Base-by-base conservation (phyloP, 2,888 invertebrate species). In the Epistrophe eligans region DNA sequence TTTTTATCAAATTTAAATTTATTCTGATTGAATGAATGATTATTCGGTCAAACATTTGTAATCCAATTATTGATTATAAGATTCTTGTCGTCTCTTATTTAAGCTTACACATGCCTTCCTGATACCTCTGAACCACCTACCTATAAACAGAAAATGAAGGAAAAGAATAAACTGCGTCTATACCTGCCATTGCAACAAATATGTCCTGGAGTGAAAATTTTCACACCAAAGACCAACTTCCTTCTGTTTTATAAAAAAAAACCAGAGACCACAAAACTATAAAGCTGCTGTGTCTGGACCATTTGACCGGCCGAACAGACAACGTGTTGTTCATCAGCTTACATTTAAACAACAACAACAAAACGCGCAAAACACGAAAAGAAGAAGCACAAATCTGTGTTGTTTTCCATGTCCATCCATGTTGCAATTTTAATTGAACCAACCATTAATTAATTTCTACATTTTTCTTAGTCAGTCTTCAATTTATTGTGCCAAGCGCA, bases 361-460 rank as follows among this genome's bases (percentile, higher is more conserved):
- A 74, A 70, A 64, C 28, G 43, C 38, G 43, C 66, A 67, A 55
- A 60, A 55, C 50, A 40, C 10, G 24, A 81, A 66, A 40, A 60
- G 72, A 70, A 70, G 70, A 70, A 70, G 70, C 70, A 55, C 50
- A 71, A 79, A 81, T 84, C 77, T 81, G 84, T 84, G 84, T 84
- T 84, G 66, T 81, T 80, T 76, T 81, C 72, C 84, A 81, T 91
- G 91, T 90, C 91, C 90, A 90, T 91, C 91, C 91, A 91, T 92
- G 92, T 91, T 91, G 91, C 91, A 91, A 92, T 92, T 91, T 92
- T 92, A 92, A 92, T 92, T 92, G 92, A 92, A 92, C 90, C 90
- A 91, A 91, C 91, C 91, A 92, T 92, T 92, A 92, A 92, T 92
- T 92, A 92, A 91, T 92, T 91, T 91, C 89, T 90, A 91, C 90